Percentiles rank a stretch among this genome's conserved stretches.
Evolutionary conservation across 2,113 vertebrate genomes (phyloP).

Genomic region (Morone chrysops): DNA sequence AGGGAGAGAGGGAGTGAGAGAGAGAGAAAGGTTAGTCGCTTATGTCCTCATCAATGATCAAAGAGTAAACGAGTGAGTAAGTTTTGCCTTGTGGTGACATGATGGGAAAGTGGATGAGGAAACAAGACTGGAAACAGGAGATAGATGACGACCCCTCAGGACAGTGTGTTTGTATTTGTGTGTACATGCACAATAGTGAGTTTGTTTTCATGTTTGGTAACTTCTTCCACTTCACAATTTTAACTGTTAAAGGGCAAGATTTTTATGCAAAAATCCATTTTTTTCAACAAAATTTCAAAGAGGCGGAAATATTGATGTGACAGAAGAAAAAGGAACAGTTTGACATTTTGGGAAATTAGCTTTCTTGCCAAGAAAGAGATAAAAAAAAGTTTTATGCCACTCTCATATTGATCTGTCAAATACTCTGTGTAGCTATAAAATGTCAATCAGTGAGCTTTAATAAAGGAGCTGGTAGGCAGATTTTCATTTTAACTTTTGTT

Average conservation of each 20-base stretch:
- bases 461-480: neutral
- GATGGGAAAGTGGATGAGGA: conserved; percentile 43
- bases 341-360: neutral
- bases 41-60: conserved; percentile 30
- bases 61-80: neutral
- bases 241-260: neutral
- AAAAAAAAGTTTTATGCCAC: neutral
- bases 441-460: neutral
- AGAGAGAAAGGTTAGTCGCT: neutral
- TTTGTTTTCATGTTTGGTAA: neutral
- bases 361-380: neutral
- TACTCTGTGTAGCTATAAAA: no score
- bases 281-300: neutral
- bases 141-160: conserved; percentile 21
- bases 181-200: neutral
- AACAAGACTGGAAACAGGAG: conserved; percentile 48
- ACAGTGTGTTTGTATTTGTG: conserved; percentile 27
- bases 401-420: neutral
- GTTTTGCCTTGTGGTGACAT: conserved; percentile 26
- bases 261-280: neutral
- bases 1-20: neutral
- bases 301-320: neutral
- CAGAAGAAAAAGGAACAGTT: neutral
- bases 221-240: conserved; percentile 8
- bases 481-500: neutral